phyloP scores from a whole-genome alignment of 2,113 vertebrate species.

The Ceyx margarethae region DNA sequence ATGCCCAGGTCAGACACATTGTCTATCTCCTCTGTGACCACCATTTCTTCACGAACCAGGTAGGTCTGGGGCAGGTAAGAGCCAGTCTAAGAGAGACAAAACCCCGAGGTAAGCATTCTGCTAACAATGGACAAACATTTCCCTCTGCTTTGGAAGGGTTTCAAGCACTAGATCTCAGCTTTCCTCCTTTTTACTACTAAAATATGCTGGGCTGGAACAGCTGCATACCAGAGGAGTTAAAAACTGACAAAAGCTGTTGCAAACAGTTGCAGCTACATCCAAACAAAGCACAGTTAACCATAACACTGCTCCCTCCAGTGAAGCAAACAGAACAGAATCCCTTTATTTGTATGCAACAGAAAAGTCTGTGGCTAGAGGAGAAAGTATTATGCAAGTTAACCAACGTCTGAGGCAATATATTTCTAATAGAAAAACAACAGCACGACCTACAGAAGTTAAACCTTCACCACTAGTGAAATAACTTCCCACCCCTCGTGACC shows the following conservation, averaged over 20 bases:
- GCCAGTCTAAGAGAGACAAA: conserved; percentile 76
- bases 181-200: background rate
- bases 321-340: background rate
- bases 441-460: background rate
- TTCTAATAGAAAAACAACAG: background rate
- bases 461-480: background rate
- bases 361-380: background rate
- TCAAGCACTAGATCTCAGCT: background rate
- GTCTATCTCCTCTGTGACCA: conserved; percentile 88
- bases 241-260: background rate
- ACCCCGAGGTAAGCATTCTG: background rate
- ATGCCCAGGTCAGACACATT: conserved; percentile 87
- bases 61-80: conserved; percentile 88
- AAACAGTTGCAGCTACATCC: background rate
- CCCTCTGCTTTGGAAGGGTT: background rate
- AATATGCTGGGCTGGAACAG: background rate
- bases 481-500: background rate
- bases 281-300: background rate
- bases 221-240: background rate
- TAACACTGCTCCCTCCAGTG: background rate
- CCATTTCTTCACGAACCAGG: conserved; percentile 90
- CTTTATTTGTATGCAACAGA: background rate
- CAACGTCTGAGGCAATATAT: background rate
- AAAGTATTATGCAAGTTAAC: background rate
- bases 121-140: background rate